phyloP scores from a whole-genome alignment of 2,113 vertebrate genomes.

The Tetraodon nigroviridis region DNA sequence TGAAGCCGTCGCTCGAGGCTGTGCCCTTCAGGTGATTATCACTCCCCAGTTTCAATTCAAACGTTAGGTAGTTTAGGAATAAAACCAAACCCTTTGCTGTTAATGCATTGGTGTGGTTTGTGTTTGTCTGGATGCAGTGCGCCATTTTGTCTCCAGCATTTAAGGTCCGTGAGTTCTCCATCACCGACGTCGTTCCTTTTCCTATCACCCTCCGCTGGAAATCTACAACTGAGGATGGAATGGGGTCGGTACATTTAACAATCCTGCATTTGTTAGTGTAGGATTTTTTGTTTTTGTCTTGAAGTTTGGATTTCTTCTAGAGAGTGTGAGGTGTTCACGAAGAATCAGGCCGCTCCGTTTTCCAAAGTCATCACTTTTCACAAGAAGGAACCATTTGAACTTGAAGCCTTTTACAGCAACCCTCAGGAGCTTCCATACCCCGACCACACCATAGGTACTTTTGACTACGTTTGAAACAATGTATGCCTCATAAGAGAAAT shows the following conservation, averaged over 20 bases:
- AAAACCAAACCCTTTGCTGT: neutral
- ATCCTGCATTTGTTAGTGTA: neutral
- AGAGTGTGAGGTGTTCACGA: conserved; percentile 93
- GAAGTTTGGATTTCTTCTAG: conserved; percentile 54
- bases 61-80: neutral
- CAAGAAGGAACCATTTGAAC: conserved; percentile 93
- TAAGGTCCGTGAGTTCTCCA: conserved; percentile 95
- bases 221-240: conserved; percentile 85
- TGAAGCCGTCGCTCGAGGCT: conserved; percentile 93
- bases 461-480: neutral
- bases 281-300: neutral
- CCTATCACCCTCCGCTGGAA: conserved; percentile 93
- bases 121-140: conserved; percentile 74
- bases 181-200: conserved; percentile 91
- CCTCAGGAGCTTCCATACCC: conserved; percentile 90
- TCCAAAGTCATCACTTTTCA: conserved; percentile 98
- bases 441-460: conserved; percentile 89
- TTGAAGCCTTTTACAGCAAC: conserved; percentile 89
- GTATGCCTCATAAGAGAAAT: neutral
- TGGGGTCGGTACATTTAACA: conserved; percentile 73
- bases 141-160: conserved; percentile 96
- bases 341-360: conserved; percentile 91
- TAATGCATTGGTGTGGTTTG: neutral
- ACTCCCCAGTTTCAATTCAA: neutral
- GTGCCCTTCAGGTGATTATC: conserved; percentile 86